Conservation (phyloP, 2,113 vertebrate species). For the Sturnus vulgaris region DNA sequence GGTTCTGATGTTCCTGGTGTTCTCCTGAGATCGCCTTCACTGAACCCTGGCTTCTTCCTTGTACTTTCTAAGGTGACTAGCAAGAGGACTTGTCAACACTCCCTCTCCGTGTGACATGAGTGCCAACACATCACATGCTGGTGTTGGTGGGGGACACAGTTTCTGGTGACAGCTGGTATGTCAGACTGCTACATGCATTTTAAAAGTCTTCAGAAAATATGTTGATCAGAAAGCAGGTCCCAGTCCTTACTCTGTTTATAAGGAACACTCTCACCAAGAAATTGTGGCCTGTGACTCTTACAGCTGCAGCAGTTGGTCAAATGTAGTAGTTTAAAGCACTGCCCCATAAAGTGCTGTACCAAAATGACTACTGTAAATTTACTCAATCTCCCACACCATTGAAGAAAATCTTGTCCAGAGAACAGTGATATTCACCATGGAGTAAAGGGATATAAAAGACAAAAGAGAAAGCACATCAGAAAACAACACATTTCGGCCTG, state of each 20-base stretch:
- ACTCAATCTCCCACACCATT: rapidly evolving
- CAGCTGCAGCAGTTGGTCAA: background rate
- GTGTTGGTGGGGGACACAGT: background rate
- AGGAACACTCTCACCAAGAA: background rate
- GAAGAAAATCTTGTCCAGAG: background rate
- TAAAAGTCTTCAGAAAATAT: slow-evolving; percentile 28
- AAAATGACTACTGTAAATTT: background rate
- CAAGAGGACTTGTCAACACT: slow-evolving; percentile 38
- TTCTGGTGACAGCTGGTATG: slow-evolving; percentile 51
- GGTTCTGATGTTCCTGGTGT: background rate
- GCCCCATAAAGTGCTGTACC: background rate
- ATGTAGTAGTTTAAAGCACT: background rate
- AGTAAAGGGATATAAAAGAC: background rate
- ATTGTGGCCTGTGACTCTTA: background rate
- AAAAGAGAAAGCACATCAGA: background rate
- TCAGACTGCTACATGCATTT: slow-evolving; percentile 35
- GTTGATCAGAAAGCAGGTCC: background rate
- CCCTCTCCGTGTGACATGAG: background rate
- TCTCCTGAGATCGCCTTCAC: background rate
- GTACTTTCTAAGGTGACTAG: slow-evolving; percentile 2
- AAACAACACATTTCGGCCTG: background rate
- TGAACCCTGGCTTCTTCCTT: background rate
- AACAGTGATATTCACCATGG: background rate
- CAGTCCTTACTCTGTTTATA: background rate
- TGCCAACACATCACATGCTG: background rate